phyloP scores from a whole-genome alignment of 2,113 vertebrate species.

The Macaca nemestrina region DNA sequence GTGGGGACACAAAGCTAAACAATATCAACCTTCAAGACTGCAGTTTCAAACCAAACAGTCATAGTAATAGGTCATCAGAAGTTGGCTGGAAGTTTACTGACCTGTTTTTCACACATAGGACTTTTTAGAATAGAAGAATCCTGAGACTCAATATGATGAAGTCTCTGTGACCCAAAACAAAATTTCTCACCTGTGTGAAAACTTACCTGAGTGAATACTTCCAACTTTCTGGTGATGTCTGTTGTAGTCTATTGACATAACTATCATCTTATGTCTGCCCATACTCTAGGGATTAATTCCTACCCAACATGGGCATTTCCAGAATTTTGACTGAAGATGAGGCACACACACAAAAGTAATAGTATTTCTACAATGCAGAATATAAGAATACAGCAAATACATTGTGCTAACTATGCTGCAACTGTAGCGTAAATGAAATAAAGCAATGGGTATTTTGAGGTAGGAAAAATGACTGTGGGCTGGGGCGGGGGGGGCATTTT shows the following conservation, averaged over 20 bases:
- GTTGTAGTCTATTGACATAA: not conserved
- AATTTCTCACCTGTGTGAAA: not conserved
- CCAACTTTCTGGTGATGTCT: not conserved
- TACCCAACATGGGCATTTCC: not conserved
- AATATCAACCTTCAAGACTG: not conserved
- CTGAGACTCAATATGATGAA: not conserved
- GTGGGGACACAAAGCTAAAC: no score
- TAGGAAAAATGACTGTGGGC: not conserved
- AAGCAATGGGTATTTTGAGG: not conserved
- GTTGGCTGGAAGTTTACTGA: not conserved
- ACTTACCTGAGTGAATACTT: not conserved
- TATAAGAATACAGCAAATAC: not conserved
- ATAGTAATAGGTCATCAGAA: not conserved
- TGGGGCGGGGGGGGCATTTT: not conserved
- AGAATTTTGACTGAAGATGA: not conserved
- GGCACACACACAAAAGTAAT: no score
- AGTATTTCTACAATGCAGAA: not conserved
- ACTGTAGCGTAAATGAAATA: not conserved
- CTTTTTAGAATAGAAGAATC: not conserved
- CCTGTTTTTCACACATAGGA: not conserved
- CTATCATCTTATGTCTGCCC: fast-evolving
- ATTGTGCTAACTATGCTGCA: not conserved
- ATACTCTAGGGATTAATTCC: not conserved
- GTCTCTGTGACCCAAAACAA: not conserved
- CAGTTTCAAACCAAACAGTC: not conserved